Base-by-base conservation (phyloP, 37 sponge, comb jelly and placozoan species). In the Crambe crambe region DNA sequence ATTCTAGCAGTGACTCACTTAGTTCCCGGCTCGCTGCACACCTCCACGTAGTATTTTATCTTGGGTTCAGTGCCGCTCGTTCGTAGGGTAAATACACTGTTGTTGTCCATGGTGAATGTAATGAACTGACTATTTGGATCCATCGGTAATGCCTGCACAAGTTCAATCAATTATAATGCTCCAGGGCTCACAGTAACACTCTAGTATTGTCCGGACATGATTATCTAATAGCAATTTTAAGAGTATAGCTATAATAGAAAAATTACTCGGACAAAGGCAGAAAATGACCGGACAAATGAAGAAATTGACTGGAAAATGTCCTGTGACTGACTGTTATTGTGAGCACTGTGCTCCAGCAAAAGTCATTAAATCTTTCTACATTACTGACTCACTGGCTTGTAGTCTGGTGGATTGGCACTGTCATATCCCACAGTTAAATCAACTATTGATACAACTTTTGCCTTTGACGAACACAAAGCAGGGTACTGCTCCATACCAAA, bases 21-120 rank as follows among this genome's bases (percentile, higher is more conserved):
- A 18, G 51, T 64, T 42, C 89, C 91, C 26, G 93, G 91, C 15
- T 70, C 25, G 31, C 70, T 79, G 34, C 70, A 73, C 39, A 98
- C 54, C 44, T 98, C 99, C 64, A 85, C 81, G 76, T 98, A 96
- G 72, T 98, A 98, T 76, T 98, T 98, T 38, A 98, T 89, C 89
- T 98, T 98, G 38, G 99, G 99, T 57, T 98, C 99, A 9, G 99
- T 98, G 2, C 99, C 99, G 65, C 90, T 89, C 0, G 99, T 96
- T n/a, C 99, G 76, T 18, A 98, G 87, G 0, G 99, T 98, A 62
- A 89, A 94, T 40, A 89, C 87, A 84, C 88, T 94, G 15, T 82
- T 83, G 75, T 95, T 92, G 51, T 91, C 95, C 51, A 91, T 68
- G 0, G 89, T 85, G 68, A 92, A 98, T 0, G 92, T 96, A 32